Evolutionary conservation across 92 coral and sea anemone species (phyloP).

Genomic region (Palythoa grandiflora): DNA sequence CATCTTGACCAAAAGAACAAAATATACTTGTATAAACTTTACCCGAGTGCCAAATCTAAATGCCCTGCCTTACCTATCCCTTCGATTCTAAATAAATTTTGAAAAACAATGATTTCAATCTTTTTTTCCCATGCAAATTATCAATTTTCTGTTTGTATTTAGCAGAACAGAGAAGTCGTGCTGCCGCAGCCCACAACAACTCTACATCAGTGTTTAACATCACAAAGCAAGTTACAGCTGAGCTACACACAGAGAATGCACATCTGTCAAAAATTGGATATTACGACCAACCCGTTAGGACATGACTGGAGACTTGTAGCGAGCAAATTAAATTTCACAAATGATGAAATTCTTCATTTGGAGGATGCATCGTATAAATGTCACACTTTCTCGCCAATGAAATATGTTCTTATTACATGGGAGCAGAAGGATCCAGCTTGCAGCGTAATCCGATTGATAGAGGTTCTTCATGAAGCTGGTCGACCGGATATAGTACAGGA

Average conservation of each 20-base stretch:
- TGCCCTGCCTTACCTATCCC: too few species aligned
- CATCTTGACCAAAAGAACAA: too few species aligned
- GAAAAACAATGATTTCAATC: too few species aligned
- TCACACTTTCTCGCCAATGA: slow-evolving; percentile 83
- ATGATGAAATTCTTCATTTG: slow-evolving; percentile 67
- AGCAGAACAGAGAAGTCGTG: neutral
- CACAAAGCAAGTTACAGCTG: slow-evolving; percentile 18
- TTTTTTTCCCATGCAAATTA: neutral
- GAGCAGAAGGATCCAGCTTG: slow-evolving; percentile 81
- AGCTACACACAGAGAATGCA: slow-evolving; percentile 56
- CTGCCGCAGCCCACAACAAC: neutral
- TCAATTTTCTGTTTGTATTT: neutral
- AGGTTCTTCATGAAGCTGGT: slow-evolving; percentile 66
- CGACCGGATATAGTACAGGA: slow-evolving; percentile 78
- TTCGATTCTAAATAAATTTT: too few species aligned
- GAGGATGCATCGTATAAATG: slow-evolving; percentile 67
- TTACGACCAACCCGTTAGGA: slow-evolving; percentile 49
- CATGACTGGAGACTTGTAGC: slow-evolving; percentile 92
- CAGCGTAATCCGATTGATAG: slow-evolving; percentile 61
- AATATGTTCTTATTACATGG: slow-evolving; percentile 73
- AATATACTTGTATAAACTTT: too few species aligned
- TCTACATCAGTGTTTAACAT: neutral
- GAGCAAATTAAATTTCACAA: slow-evolving; percentile 73
- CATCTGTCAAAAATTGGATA: slow-evolving; percentile 72
- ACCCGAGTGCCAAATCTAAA: too few species aligned